Conservation (phyloP, 1,140 invertebrate genomes). For the Pollicipes pollicipes region DNA sequence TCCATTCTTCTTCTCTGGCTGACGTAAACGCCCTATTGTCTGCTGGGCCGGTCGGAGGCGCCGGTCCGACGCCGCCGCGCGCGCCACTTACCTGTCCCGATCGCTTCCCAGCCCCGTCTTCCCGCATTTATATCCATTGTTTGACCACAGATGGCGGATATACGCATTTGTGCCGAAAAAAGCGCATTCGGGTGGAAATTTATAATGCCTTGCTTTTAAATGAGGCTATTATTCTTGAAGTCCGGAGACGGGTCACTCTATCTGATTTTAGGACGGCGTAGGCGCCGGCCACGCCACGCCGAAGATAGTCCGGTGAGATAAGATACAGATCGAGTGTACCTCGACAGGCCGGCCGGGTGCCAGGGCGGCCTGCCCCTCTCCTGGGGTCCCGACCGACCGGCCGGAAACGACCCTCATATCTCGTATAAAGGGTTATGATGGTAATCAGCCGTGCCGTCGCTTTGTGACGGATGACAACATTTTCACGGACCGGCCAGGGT, state of each 20-base stretch:
- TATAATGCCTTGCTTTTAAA: background rate
- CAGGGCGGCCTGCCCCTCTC: too few species aligned
- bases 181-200: background rate
- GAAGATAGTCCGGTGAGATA: background rate
- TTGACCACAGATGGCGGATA: background rate
- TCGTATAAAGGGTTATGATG: background rate
- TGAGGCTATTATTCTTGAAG: background rate
- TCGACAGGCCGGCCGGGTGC: background rate
- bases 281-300: background rate
- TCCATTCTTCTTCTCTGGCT: too few species aligned
- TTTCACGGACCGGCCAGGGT: background rate
- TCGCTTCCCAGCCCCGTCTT: background rate
- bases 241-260: background rate
- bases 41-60: too few species aligned
- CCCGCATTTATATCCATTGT: background rate
- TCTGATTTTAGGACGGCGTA: background rate
- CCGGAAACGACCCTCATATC: background rate
- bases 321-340: background rate
- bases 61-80: too few species aligned
- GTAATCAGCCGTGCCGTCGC: background rate
- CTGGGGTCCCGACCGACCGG: background rate
- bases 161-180: background rate
- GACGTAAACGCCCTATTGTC: too few species aligned
- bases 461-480: background rate
- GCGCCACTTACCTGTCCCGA: too few species aligned